Percentiles rank a stretch among this genome's conserved stretches.
Evolutionary conservation across 2,113 vertebrate genomes (phyloP).

Genomic region (Psittacara wagleri): DNA sequence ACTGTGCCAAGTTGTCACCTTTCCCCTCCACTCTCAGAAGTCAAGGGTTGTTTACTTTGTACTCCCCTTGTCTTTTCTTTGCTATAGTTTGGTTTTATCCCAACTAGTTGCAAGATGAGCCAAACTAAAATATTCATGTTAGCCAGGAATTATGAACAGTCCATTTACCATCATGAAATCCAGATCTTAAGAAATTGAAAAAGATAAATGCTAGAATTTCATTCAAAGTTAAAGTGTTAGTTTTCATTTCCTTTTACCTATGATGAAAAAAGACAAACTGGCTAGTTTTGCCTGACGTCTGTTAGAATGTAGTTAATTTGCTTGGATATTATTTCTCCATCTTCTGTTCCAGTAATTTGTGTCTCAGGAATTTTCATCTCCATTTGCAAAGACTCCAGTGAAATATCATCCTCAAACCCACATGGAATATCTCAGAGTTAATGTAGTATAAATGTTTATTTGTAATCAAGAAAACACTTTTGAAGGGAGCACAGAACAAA

Average conservation of each 20-base stretch:
- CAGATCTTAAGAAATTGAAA: not conserved
- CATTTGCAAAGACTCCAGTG: not conserved
- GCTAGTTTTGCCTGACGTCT: not conserved
- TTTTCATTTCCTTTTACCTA: not conserved
- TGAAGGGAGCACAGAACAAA: constrained; percentile 1
- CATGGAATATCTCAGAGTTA: not conserved
- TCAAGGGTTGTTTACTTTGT: not conserved
- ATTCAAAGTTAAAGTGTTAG: not conserved
- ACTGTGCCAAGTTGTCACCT: not conserved
- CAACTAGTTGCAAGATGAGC: not conserved
- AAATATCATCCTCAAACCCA: not conserved
- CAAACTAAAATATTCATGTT: not conserved
- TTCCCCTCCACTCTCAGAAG: not conserved
- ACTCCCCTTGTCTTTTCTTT: not conserved
- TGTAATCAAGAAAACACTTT: not conserved
- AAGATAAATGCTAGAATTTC: not conserved
- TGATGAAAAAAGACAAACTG: not conserved
- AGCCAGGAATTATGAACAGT: not conserved
- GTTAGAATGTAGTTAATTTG: not conserved
- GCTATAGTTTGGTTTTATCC: not conserved
- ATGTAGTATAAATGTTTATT: not conserved
- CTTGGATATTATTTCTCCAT: not conserved
- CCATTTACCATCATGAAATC: not conserved
- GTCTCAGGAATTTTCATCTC: not conserved
- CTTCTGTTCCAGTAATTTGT: not conserved